A percentile compares a stretch with the other conserved stretches of the same genome.
phyloP scores from a whole-genome alignment of 2,888 invertebrate species.

The Drosophila phalerata region DNA sequence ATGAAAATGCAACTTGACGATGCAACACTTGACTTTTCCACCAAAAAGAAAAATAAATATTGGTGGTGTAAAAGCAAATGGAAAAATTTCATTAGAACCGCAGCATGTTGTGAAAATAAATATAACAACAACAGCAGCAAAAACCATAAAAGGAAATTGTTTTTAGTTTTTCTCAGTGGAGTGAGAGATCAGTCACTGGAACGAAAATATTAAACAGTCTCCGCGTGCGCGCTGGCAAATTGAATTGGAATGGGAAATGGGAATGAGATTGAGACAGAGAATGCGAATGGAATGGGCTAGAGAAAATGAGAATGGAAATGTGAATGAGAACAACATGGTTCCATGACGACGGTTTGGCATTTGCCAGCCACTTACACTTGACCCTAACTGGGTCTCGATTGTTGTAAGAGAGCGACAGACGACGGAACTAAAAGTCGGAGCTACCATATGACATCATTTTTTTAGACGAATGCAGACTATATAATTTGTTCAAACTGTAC shows the following conservation, averaged over 20 bases:
- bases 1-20: slow-evolving; percentile 17
- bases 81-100: slow-evolving; percentile 44
- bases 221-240: slow-evolving; percentile 36
- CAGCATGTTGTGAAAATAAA: too few species aligned
- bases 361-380: slow-evolving; percentile 45
- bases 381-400: slow-evolving; percentile 55
- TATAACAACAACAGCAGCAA: slow-evolving; percentile 21
- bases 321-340: slow-evolving; percentile 40
- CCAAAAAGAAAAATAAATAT: neutral
- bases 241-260: slow-evolving; percentile 41
- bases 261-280: slow-evolving; percentile 23
- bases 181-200: slow-evolving; percentile 69
- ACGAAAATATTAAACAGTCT: slow-evolving; percentile 59
- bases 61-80: slow-evolving; percentile 29
- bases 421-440: slow-evolving; percentile 22
- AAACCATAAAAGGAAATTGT: slow-evolving; percentile 71
- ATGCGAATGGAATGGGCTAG: slow-evolving; percentile 30
- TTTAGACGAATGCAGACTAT: neutral
- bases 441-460: slow-evolving; percentile 14
- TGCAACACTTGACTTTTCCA: slow-evolving; percentile 19
- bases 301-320: slow-evolving; percentile 33
- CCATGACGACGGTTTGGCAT: slow-evolving; percentile 6
- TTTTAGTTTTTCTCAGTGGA: slow-evolving; percentile 46
- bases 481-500: neutral
- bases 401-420: neutral